Conservation (phyloP, 1,140 invertebrate species). For the Drosophila prosaltans region DNA sequence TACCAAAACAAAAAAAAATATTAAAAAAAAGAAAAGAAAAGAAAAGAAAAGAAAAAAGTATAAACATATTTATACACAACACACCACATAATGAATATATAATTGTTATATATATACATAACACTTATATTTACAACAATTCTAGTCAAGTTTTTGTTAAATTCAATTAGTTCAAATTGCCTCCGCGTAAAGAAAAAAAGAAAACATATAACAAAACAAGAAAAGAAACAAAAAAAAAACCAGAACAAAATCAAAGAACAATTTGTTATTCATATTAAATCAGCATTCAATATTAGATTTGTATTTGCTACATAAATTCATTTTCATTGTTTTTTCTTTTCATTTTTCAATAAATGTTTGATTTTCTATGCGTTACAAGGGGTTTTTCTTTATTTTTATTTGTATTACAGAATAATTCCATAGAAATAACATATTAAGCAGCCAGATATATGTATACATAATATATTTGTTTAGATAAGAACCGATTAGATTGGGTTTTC, state of each 20-base stretch:
- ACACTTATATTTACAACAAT: conserved; percentile 60
- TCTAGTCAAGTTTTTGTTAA: conserved; percentile 54
- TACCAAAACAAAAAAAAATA: conserved; percentile 21
- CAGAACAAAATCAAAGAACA: conserved; percentile 1
- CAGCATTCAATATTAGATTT: conserved; percentile 37
- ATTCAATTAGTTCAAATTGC: conserved; percentile 53
- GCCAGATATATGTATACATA: too few relatives aligned
- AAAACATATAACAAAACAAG: conserved; percentile 11
- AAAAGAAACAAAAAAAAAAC: not conserved
- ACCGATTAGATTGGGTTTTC: not conserved
- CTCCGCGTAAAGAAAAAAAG: conserved; percentile 58
- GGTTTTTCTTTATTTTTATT: conserved; percentile 9
- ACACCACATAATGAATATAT: conserved; percentile 41
- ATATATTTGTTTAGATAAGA: not conserved
- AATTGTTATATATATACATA: conserved; percentile 23
- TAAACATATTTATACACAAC: conserved; percentile 44
- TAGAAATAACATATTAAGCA: too few relatives aligned
- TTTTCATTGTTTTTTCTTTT: conserved; percentile 7
- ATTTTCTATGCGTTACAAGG: conserved; percentile 9
- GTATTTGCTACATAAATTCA: conserved; percentile 24
- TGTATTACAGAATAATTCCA: too few relatives aligned
- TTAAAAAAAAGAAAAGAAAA: conserved; percentile 19
- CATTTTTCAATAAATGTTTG: conserved; percentile 6
- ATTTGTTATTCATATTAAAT: conserved; percentile 52
- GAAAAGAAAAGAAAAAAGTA: conserved; percentile 15